Conservation (phyloP, 2,888 invertebrate genomes). For the Drosophila paranaensis region DNA sequence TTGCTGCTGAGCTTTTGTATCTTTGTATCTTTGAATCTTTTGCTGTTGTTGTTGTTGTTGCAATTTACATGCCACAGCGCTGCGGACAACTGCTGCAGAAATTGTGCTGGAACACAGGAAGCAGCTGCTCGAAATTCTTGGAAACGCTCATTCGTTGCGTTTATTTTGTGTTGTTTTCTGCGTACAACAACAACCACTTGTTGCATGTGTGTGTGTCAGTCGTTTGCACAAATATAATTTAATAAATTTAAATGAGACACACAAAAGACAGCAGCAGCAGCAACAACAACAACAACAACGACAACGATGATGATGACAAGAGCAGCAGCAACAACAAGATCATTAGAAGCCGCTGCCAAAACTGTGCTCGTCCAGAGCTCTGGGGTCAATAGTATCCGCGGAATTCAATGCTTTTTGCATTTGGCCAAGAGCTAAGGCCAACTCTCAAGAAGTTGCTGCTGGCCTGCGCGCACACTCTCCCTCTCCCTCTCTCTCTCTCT, state of each 20-base stretch:
- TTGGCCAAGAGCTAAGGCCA: constrained; percentile 70
- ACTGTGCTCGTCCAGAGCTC: constrained; percentile 48
- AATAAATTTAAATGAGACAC: constrained; percentile 76
- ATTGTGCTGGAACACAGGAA: constrained; percentile 71
- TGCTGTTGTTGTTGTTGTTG: constrained; percentile 33
- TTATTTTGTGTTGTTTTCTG: constrained; percentile 28
- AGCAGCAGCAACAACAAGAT: constrained; percentile 55
- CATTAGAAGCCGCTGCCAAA: constrained; percentile 63
- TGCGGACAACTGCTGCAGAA: constrained; percentile 57
- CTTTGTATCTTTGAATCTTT: constrained; percentile 29
- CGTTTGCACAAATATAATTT: constrained; percentile 62
- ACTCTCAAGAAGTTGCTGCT: constrained; percentile 44
- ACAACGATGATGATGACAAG: constrained; percentile 33
- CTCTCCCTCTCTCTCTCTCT: neutral
- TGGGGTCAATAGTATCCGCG: constrained; percentile 79
- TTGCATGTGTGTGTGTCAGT: constrained; percentile 31
- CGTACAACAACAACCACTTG: constrained; percentile 29
- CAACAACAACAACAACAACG: constrained; percentile 32
- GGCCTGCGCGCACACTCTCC: constrained; percentile 23
- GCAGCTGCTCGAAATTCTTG: constrained; percentile 79
- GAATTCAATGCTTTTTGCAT: constrained; percentile 77
- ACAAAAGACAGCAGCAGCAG: constrained; percentile 44
- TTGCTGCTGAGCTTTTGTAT: constrained; percentile 39
- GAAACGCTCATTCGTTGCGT: constrained; percentile 57
- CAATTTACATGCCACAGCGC: constrained; percentile 55